phyloP scores from a whole-genome alignment of 2,888 invertebrate genomes.

The Nemapogon koenigi region DNA sequence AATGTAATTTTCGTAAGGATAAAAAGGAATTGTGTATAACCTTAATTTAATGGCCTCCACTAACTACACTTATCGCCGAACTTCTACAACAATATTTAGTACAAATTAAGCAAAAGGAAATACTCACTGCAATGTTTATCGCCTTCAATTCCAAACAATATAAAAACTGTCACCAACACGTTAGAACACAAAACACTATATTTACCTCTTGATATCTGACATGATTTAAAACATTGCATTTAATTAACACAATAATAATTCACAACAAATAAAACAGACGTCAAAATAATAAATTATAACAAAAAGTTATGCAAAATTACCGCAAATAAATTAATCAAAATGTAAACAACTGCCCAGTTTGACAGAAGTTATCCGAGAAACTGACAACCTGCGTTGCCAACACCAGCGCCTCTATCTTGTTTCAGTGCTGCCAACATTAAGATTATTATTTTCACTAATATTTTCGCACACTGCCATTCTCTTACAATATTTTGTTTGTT shows the following conservation, averaged over 20 bases:
- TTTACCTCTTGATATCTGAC: slow-evolving; percentile 64
- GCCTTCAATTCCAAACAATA: slow-evolving; percentile 58
- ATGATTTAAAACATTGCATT: slow-evolving; percentile 36
- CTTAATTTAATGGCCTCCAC: no score
- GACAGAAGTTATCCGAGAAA: slow-evolving; percentile 52
- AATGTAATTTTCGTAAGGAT: no score
- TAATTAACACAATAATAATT: slow-evolving; percentile 38
- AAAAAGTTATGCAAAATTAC: slow-evolving; percentile 57
- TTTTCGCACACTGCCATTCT: no score
- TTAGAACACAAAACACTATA: slow-evolving; percentile 37
- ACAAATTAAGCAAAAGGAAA: slow-evolving; percentile 15
- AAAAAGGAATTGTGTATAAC: no score
- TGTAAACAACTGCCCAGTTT: slow-evolving; percentile 62
- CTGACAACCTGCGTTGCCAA: slow-evolving; percentile 43
- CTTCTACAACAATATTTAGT: neutral
- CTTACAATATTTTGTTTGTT: no score
- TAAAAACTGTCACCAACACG: slow-evolving; percentile 57
- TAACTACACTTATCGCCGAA: no score
- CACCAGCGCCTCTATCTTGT: slow-evolving; percentile 49
- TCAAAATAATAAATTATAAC: slow-evolving; percentile 55
- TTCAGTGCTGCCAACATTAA: slow-evolving; percentile 23
- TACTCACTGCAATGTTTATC: slow-evolving; percentile 57
- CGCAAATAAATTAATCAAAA: slow-evolving; percentile 60
- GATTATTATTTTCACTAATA: neutral
- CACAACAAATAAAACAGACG: slow-evolving; percentile 42